Percentiles rank a stretch among this genome's conserved stretches.
These are phyloP conservation scores for Gryon sp. DNA, from an alignment of 1,140 invertebrate species.

Conservation along the genomic window DNA sequence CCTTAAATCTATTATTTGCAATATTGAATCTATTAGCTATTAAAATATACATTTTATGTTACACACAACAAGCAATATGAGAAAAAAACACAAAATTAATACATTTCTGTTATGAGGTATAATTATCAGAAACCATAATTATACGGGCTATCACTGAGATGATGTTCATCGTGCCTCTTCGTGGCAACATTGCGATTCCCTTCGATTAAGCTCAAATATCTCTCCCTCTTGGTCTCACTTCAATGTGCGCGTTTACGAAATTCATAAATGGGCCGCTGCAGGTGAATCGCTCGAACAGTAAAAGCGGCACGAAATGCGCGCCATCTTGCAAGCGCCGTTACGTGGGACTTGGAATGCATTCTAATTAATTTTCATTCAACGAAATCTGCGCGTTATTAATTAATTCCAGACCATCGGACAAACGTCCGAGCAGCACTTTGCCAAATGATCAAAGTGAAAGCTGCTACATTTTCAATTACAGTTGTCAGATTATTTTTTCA, in stretches of 20 bases:
- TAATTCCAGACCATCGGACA: constrained; percentile 61
- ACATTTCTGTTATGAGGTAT: constrained; percentile 27
- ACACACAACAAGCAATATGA: constrained; percentile 18
- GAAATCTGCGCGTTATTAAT: constrained; percentile 64
- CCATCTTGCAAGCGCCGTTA: constrained; percentile 60
- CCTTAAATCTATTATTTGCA: too few relatives aligned
- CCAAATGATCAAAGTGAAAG: constrained; percentile 54
- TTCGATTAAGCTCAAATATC: constrained; percentile 52
- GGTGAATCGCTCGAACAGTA: constrained; percentile 36
- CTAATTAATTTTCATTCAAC: constrained; percentile 64
- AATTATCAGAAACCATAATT: constrained; percentile 45
- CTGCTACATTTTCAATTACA: constrained; percentile 60
- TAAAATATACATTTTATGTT: too few relatives aligned
- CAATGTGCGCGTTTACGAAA: constrained; percentile 50
- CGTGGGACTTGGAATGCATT: constrained; percentile 58
- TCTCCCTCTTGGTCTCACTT: too few relatives aligned
- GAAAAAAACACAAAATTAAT: constrained; percentile 33
- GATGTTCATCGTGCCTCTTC: constrained; percentile 21
- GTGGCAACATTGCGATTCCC: constrained; percentile 34
- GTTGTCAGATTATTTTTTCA: constrained; percentile 52
- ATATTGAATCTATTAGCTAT: too few relatives aligned
- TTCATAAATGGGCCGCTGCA: constrained; percentile 62
- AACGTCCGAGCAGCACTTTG: constrained; percentile 54
- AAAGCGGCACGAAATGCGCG: constrained; percentile 57
- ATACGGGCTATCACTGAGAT: constrained; percentile 33